Evolutionary conservation across 2,797 vertebrate species (phyloP).

Genomic region (Sarcophilus harrisii): DNA sequence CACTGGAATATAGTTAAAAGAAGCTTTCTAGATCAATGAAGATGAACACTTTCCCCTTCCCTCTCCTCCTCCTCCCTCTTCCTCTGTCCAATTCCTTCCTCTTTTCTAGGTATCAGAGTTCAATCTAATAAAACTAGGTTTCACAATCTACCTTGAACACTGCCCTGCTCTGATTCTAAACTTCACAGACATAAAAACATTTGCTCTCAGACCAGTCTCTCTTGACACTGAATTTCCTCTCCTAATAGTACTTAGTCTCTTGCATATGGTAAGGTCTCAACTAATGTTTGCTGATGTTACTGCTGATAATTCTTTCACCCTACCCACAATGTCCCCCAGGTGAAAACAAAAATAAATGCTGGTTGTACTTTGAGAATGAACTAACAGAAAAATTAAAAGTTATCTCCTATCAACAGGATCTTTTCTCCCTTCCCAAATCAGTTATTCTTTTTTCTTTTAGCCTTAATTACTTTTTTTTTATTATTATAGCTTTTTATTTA

Average conservation of each 20-base stretch:
- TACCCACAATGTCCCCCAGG: background rate
- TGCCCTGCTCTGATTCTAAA: background rate
- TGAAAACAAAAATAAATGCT: background rate
- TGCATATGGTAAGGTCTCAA: background rate
- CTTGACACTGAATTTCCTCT: background rate
- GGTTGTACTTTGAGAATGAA: background rate
- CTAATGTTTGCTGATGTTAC: background rate
- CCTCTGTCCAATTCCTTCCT: background rate
- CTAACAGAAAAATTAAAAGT: background rate
- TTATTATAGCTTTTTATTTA: too few relatives aligned
- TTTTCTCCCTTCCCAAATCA: background rate
- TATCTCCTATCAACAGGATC: background rate
- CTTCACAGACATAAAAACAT: background rate
- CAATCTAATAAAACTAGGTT: slow-evolving; percentile 1
- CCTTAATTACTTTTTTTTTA: too few relatives aligned
- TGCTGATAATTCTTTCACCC: background rate
- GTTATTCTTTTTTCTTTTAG: background rate
- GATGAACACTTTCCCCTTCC: background rate
- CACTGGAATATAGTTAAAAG: background rate
- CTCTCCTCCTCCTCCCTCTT: background rate
- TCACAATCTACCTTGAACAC: background rate
- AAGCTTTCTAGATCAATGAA: background rate
- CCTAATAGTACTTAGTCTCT: background rate
- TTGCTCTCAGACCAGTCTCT: background rate
- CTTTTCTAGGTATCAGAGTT: background rate